phyloP scores from a whole-genome alignment of 2,113 vertebrate genomes.

The Catharus bicknelli region DNA sequence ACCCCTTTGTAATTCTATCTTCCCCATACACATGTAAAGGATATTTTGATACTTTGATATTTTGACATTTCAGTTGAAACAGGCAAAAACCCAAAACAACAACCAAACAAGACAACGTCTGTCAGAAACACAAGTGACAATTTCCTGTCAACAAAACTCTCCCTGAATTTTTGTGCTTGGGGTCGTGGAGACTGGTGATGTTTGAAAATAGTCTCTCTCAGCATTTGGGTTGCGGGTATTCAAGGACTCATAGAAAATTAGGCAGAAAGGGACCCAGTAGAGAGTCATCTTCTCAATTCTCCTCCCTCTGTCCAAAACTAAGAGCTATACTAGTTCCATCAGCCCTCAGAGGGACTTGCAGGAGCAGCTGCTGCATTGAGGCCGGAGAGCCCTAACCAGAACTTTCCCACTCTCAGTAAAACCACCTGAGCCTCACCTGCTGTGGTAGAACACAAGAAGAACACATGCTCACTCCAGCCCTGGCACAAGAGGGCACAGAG shows the following conservation, averaged over 20 bases:
- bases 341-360: not conserved
- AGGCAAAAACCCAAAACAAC: not conserved
- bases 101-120: not conserved
- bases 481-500: not conserved
- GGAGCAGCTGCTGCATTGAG: not conserved
- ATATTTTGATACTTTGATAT: not conserved
- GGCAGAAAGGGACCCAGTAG: not conserved
- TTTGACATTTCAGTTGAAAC: not conserved
- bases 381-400: not conserved
- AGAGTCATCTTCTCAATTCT: not conserved
- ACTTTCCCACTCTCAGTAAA: not conserved
- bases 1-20: not conserved
- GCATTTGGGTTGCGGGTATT: not conserved
- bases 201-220: not conserved
- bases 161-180: not conserved
- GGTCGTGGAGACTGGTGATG: not conserved
- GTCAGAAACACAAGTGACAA: not conserved
- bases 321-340: not conserved
- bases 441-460: not conserved
- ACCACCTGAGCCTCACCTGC: not conserved
- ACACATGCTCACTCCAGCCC: fast-evolving
- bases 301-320: not conserved
- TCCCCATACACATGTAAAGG: not conserved
- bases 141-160: not conserved
- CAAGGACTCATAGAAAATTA: not conserved